Evolutionary conservation across 2,113 vertebrate genomes (phyloP).

Genomic region (Thymallus thymallus): DNA sequence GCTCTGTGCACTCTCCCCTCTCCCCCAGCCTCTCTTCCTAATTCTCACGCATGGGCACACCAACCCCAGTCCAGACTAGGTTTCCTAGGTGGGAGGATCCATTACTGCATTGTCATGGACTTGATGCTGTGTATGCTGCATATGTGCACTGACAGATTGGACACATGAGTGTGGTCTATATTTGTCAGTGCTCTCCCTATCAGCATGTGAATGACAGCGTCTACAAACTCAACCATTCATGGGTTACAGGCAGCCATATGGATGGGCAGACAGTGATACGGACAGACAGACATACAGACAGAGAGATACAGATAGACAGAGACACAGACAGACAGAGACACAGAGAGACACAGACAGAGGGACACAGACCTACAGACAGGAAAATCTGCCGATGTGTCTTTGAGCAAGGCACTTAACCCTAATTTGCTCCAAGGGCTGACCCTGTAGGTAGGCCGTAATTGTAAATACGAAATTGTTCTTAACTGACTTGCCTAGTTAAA

Average conservation of each 20-base stretch:
- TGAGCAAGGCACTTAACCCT: no score
- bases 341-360: neutral
- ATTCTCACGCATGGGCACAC: no score
- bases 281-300: neutral
- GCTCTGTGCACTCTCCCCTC: neutral
- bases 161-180: neutral
- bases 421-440: no score
- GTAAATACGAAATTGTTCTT: no score
- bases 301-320: neutral
- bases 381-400: no score
- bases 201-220: neutral
- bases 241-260: neutral
- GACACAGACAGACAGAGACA: neutral
- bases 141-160: neutral
- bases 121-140: conserved; percentile 15
- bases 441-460: no score
- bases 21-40: conserved; percentile 4
- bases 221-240: neutral
- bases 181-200: no score
- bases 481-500: no score
- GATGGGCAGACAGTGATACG: neutral
- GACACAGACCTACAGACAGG: conserved; percentile 3
- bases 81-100: conserved; percentile 40
- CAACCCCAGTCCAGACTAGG: neutral
- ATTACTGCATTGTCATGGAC: conserved; percentile 52